Evolutionary conservation across 1,140 invertebrate species (phyloP), one percentile per base, ranked within the genome.

Genomic region (Camponotus floridanus): DNA sequence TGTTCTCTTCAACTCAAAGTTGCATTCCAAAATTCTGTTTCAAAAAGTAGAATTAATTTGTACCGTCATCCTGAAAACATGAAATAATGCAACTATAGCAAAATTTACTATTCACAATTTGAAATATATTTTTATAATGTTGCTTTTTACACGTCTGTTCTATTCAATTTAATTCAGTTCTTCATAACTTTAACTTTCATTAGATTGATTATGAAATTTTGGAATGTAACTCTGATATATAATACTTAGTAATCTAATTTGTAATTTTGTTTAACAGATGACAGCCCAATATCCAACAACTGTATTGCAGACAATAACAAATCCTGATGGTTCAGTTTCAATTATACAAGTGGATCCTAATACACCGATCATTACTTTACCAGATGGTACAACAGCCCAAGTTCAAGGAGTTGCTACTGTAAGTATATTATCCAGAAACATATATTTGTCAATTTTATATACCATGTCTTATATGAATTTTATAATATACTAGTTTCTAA

Each of bases 321-420:
- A 99, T 95, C 98, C 98, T 5, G 99, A 99, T 96, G 99, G 99
- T 86, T 98, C 98, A 5, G 98, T 99, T 65, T 99, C 98, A 39
- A 97, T 99, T 74, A 99, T 99, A 87, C 98, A 99, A 95, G 98
- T 99, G 78, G 98, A 99, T 96, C 98, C 98, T 57, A 98, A 97
- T 91, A 98, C 98, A 95, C 98, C 98, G 48, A 98, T 99, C 90
- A 99, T 99, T 87, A 99, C 98, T 31, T 96, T 99, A 92, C 98
- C 98, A 2, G 99, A 99, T 95, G 99, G 99, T 73, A 99, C 98
- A 84, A 99, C 98, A 39, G 98, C 98, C 21, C 98, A 99, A 95
- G 98, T 99, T 62, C 97, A 98, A 95, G 97, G 97, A 81, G 97
- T 99, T 90, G 97, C 98, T 85, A 97, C 98, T 88, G 97, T 98